Evolutionary conservation across 2,888 invertebrate species (phyloP).

Genomic region (Ommatoiulus sabulosus): DNA sequence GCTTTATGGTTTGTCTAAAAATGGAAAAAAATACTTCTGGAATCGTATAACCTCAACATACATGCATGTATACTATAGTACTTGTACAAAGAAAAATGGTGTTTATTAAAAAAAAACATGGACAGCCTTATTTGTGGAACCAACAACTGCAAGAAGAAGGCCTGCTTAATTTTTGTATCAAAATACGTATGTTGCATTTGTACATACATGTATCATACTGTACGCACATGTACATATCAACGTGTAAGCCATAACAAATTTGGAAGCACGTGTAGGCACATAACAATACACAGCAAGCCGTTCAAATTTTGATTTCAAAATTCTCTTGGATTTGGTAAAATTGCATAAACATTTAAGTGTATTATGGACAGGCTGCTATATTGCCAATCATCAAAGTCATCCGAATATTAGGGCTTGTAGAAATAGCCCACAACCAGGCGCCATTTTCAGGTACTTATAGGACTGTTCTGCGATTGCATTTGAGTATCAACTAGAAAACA

Average conservation of each 20-base stretch:
- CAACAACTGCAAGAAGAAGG: too few species aligned
- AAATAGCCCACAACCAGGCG: background rate
- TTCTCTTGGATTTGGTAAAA: background rate
- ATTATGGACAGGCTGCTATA: background rate
- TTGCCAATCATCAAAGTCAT: background rate
- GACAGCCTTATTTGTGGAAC: too few species aligned
- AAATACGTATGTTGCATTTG: too few species aligned
- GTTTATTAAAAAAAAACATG: too few species aligned
- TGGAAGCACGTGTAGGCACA: background rate
- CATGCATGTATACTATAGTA: too few species aligned
- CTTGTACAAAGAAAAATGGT: too few species aligned
- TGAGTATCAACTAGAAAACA: slow-evolving; percentile 26
- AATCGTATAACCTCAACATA: too few species aligned
- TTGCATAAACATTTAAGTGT: slow-evolving; percentile 13
- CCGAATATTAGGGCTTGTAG: background rate
- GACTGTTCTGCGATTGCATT: background rate
- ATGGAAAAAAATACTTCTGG: too few species aligned
- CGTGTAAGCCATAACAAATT: background rate
- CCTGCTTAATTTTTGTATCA: too few species aligned
- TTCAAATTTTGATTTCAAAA: background rate
- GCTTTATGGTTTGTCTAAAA: too few species aligned
- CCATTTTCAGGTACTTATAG: background rate
- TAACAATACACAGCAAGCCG: background rate
- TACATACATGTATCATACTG: too few species aligned
- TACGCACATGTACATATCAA: background rate